A percentile compares a stretch with the other conserved stretches of the same genome.
Conservation (phyloP, 1,140 invertebrate species). For the Oscheius sp. region DNA sequence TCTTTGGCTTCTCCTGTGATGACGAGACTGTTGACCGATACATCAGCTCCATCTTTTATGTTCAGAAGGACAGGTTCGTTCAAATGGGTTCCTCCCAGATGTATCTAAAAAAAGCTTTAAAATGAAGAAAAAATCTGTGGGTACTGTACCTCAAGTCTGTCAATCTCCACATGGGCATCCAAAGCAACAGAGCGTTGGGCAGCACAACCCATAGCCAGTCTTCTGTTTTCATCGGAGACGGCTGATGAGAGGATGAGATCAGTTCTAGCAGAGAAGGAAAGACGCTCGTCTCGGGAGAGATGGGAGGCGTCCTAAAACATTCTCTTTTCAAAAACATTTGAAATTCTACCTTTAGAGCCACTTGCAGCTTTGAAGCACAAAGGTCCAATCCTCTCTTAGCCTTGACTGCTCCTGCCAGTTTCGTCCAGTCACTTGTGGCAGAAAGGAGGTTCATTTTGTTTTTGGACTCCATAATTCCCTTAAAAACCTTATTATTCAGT, state of each 20-base stretch:
- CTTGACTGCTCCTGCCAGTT: conserved; percentile 14
- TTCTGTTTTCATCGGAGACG: conserved; percentile 16
- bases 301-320: neutral
- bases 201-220: conserved; percentile 10
- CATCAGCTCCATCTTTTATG: neutral
- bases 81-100: neutral
- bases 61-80: neutral
- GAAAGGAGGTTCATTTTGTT: conserved; percentile 21
- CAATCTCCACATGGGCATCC: conserved; percentile 6
- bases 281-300: conserved; percentile 12
- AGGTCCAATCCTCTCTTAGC: conserved; percentile 15
- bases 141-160: conserved; percentile 12
- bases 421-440: conserved; percentile 19
- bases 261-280: conserved; percentile 21
- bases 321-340: too few relatives aligned
- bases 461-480: conserved; percentile 24
- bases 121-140: neutral
- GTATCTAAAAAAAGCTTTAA: neutral
- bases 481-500: neutral
- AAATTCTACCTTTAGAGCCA: conserved; percentile 20
- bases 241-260: conserved; percentile 20
- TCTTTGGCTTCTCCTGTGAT: neutral
- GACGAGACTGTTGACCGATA: neutral
- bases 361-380: conserved; percentile 16
- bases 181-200: conserved; percentile 14